Conservation (phyloP, 2,113 vertebrate genomes). For the Tachysurus fulvidraco region DNA sequence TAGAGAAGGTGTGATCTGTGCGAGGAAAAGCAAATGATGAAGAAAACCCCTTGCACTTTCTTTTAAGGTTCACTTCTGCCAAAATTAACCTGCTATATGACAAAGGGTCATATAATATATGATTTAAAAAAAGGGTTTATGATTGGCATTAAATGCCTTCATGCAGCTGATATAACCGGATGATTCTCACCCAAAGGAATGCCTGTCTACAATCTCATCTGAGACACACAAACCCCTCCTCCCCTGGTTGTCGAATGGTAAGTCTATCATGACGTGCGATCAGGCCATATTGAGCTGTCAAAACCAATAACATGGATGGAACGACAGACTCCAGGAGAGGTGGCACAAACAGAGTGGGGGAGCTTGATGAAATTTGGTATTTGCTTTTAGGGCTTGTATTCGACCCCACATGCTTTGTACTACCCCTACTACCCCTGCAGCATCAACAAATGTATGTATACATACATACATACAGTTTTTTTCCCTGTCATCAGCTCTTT, state of each 20-base stretch:
- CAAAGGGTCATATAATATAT: not conserved
- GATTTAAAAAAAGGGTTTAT: not conserved
- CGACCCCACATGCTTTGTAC: conserved; percentile 1
- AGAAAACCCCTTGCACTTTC: not conserved
- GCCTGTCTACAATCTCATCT: conserved; percentile 7
- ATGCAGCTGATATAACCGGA: not conserved
- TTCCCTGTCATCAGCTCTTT: conserved; percentile 20
- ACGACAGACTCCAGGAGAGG: conserved; percentile 28
- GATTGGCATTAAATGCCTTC: not conserved
- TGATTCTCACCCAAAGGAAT: conserved; percentile 18
- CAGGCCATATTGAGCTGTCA: conserved; percentile 50
- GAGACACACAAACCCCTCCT: not conserved
- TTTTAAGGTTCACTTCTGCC: not conserved
- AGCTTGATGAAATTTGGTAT: conserved; percentile 1
- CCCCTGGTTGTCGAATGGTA: not conserved
- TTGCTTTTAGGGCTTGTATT: conserved; percentile 1
- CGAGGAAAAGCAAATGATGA: conserved; percentile 16
- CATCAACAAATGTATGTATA: not conserved
- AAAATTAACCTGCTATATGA: not conserved
- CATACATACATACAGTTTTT: not conserved
- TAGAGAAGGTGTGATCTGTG: conserved; percentile 30
- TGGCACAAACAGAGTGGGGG: conserved; percentile 8
- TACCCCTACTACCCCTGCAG: conserved; percentile 7
- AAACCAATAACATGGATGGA: conserved; percentile 38
- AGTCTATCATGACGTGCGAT: conserved; percentile 36